These are phyloP conservation scores for Orthosia gracilis DNA, from an alignment of 2,888 invertebrate species.

Conservation along the genomic window DNA sequence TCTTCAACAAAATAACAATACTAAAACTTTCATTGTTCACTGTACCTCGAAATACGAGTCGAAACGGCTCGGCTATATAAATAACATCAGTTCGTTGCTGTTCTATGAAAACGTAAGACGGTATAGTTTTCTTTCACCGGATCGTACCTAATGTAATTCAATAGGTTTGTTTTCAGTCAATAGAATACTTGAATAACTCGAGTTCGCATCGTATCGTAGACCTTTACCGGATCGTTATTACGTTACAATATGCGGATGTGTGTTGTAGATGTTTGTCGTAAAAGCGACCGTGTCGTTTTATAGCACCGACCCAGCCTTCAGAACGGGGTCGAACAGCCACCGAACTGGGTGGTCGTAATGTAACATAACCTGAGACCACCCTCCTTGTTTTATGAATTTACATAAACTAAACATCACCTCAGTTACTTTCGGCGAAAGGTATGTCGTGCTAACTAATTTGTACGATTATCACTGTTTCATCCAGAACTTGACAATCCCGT, in stretches of 20 bases:
- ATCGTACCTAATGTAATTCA: constrained; percentile 68
- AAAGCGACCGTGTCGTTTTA: constrained; percentile 84
- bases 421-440: constrained; percentile 64
- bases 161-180: constrained; percentile 71
- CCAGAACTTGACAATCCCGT: background rate
- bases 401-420: constrained; percentile 74
- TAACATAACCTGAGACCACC: constrained; percentile 81
- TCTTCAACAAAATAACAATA: constrained; percentile 33
- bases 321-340: constrained; percentile 75
- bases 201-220: constrained; percentile 80
- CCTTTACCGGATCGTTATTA: constrained; percentile 78
- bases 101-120: constrained; percentile 62
- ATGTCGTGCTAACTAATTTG: constrained; percentile 21
- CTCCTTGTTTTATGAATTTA: constrained; percentile 80
- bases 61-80: constrained; percentile 53
- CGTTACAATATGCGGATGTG: constrained; percentile 76
- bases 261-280: constrained; percentile 82
- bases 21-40: constrained; percentile 49
- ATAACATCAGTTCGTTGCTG: constrained; percentile 57
- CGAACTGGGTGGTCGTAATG: constrained; percentile 80
- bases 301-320: constrained; percentile 72
- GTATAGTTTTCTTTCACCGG: constrained; percentile 64
- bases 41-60: constrained; percentile 34
- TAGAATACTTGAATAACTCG: constrained; percentile 80
- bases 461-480: background rate